Base-by-base conservation (phyloP, 2,797 vertebrate species). In the Xyrichtys novacula region DNA sequence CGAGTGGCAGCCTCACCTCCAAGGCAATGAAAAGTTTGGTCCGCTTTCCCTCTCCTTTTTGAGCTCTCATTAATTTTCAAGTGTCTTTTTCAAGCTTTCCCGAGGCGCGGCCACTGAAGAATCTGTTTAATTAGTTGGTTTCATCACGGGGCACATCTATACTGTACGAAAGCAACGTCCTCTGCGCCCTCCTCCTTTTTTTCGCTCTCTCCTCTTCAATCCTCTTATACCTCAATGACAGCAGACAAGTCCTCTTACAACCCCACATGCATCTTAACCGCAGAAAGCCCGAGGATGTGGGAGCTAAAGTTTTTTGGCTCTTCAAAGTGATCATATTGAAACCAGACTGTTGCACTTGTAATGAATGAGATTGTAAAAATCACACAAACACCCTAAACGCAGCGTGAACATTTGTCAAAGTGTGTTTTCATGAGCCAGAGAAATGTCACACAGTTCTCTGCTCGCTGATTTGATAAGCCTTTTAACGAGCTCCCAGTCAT, bases 121-220 rank as follows among this genome's bases (percentile, higher is more conserved):
- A 89, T 92, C 87, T 83, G 83, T 91, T 92, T 93, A 91, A 94
- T 94, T 92, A 92, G 89, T 89, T 74, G 82, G 80, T 87, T 84
- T 91, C 85, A 84, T 92, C 85, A 83, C 44, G 63, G 83, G 85
- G 81, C 85, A 85, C 85, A 90, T 89, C 80, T 83, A 88, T 87
- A 90, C 85, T 78, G 84, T 89, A 81, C 63, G 38, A 74, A 75
- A 84, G 78, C 65, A 81, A 77, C 67, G 85, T 91, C 87, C 88
- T 91, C 80, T 85, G 78, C 81, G 85, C 78, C 89, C 87, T 90
- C 86, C 73, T 80, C 74, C 73, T 80, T 72, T 73, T 75, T 83
- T 68, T 74, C 77, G 38, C 60, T 66, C 56, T 59, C 64, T 79
- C 58, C 26, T 47, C 57, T 68, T 49, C 62, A 60, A 54, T 71